A percentile compares a stretch with the other conserved stretches of the same genome.
phyloP scores from a whole-genome alignment of 1,140 invertebrate genomes.

The Drosophila pectinifera region DNA sequence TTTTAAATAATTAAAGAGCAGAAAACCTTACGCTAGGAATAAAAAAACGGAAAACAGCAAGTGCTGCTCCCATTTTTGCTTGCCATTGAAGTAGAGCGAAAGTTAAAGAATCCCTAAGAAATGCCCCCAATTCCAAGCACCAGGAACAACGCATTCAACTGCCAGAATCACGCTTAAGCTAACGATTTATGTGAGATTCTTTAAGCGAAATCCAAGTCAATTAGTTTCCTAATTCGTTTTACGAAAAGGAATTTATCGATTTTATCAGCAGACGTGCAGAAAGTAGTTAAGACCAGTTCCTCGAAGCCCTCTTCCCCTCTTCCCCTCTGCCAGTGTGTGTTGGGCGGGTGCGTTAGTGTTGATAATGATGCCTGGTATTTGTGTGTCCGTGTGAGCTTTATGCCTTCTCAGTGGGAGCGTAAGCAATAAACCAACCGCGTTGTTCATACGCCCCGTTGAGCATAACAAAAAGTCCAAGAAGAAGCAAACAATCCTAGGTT shows the following conservation, averaged over 20 bases:
- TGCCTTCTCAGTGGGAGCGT: slow-evolving; percentile 41
- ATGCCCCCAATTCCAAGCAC: slow-evolving; percentile 1
- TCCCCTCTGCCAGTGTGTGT: slow-evolving; percentile 2
- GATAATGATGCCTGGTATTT: slow-evolving; percentile 68
- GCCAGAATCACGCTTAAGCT: slow-evolving; percentile 81
- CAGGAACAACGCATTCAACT: slow-evolving; percentile 27
- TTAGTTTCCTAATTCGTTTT: slow-evolving; percentile 83
- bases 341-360: slow-evolving; percentile 51
- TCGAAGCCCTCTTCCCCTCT: slow-evolving; percentile 44
- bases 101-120: slow-evolving; percentile 15
- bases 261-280: slow-evolving; percentile 82
- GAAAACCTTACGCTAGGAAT: background rate
- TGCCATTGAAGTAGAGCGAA: slow-evolving; percentile 34
- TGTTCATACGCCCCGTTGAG: slow-evolving; percentile 70
- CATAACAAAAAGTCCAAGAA: slow-evolving; percentile 19
- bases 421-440: slow-evolving; percentile 74
- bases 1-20: slow-evolving; percentile 57
- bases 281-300: slow-evolving; percentile 79
- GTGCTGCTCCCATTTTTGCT: slow-evolving; percentile 17
- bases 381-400: slow-evolving; percentile 55
- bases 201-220: slow-evolving; percentile 83
- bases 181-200: slow-evolving; percentile 83
- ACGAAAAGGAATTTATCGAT: slow-evolving; percentile 83
- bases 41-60: slow-evolving; percentile 9
- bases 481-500: slow-evolving; percentile 21